Conservation (phyloP, 2,888 invertebrate genomes). For the Physocephala rufipes region DNA sequence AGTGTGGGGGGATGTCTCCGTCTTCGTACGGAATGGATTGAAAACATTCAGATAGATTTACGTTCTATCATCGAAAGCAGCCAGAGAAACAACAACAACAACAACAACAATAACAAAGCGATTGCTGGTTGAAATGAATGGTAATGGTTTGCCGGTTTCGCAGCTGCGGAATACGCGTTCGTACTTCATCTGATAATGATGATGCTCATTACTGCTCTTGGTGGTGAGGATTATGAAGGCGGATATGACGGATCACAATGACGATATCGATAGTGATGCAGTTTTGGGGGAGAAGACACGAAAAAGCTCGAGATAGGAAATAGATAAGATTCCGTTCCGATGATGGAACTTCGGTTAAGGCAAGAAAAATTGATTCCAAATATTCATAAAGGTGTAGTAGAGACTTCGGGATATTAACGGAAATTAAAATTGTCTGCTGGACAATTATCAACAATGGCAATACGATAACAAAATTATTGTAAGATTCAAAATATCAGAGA, state of each 20-base stretch:
- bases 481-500: neutral
- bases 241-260: slow-evolving; percentile 19
- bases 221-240: slow-evolving; percentile 9
- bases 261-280: slow-evolving; percentile 32
- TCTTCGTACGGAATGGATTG: slow-evolving; percentile 4
- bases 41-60: neutral
- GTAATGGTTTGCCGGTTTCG: no score
- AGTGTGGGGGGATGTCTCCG: no score
- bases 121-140: no score
- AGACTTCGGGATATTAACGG: slow-evolving; percentile 4
- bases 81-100: neutral
- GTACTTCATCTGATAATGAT: slow-evolving; percentile 21
- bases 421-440: slow-evolving; percentile 21
- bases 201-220: neutral
- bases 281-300: slow-evolving; percentile 7
- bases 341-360: neutral
- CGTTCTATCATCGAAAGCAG: slow-evolving; percentile 6
- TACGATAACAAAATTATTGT: neutral
- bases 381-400: neutral
- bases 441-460: neutral
- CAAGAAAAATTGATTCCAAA: slow-evolving; percentile 21
- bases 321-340: neutral
- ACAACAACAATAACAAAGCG: neutral
- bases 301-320: no score
- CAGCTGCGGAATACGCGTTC: no score